phyloP scores from a whole-genome alignment of 2,113 vertebrate species.

The Centropus bengalensis region DNA sequence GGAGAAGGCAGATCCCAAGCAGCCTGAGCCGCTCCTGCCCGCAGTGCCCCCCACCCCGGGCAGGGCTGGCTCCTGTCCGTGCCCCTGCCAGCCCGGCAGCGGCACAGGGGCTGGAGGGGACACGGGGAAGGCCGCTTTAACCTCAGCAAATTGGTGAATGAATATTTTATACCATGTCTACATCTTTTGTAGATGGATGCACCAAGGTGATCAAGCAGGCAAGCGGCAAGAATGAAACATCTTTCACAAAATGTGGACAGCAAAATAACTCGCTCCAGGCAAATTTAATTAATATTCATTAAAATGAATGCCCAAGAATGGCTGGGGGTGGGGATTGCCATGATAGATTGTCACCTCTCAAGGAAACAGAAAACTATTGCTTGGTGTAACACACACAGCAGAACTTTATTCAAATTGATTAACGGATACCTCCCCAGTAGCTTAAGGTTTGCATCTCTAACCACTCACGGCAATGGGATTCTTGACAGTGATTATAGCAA shows the following conservation, averaged over 20 bases:
- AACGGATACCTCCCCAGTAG: neutral
- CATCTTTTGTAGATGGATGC: neutral
- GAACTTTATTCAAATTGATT: slow-evolving; percentile 26
- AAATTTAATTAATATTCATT: slow-evolving; percentile 37
- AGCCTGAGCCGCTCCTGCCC: too few species aligned
- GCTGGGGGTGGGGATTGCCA: too few species aligned
- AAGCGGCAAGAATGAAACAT: neutral
- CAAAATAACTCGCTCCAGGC: neutral
- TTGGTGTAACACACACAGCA: neutral
- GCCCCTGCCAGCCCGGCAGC: neutral
- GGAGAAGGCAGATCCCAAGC: too few species aligned
- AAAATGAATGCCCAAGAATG: neutral
- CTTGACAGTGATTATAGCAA: slow-evolving; percentile 3
- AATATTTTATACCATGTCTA: neutral
- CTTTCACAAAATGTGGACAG: neutral
- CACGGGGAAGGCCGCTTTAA: neutral
- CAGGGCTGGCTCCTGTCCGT: neutral
- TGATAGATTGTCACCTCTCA: neutral
- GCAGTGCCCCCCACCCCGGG: too few species aligned
- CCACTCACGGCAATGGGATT: neutral
- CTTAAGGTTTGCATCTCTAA: neutral
- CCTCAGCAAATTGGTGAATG: neutral
- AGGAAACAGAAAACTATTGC: neutral
- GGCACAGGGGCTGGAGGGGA: neutral
- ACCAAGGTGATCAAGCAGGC: neutral